Base-by-base conservation (phyloP, 2,797 vertebrate genomes). In the Sciaenops ocellatus region DNA sequence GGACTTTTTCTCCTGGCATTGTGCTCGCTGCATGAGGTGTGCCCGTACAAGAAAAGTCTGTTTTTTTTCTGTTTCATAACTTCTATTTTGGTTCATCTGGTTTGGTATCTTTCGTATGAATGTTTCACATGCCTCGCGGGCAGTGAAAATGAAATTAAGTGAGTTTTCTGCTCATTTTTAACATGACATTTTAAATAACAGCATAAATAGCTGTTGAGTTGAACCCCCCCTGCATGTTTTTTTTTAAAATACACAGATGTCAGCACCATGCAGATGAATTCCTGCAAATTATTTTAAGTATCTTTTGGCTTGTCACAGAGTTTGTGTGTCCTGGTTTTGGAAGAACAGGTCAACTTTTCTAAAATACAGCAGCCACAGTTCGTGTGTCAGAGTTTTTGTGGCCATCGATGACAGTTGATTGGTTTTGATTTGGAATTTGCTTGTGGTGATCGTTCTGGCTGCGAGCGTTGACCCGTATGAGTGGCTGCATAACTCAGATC, bases 351-450 rank as follows among this genome's bases (percentile, higher is more conserved):
- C 12, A 10, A 26, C 48, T 2, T 41, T 18, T 51, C 30, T 76
- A 4, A 20, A 59, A 15, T 30, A n/a, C 42, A 24, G 2, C 17
- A 50, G 12, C 57, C 48, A 10, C 30, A 16, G 34, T 30, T 22
- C 34, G 5, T 12, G 7, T 30, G 51, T 70, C 59, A 30, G n/a
- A 64, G 34, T 3, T 38, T 68, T 28, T 71, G 50, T 41, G 48
- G 48, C 24, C 0, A 26, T 55, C 0, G 12, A 30, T 13, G 17
- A 54, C 6, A 28, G 11, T 3, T 2, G 0, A 3, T 16, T 6
- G 46, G 64, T 38, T 75, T 68, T 66, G 44, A 67, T 70, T 82
- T 83, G 18, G 66, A 75, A 68, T 67, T 15, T 54, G 22, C 22
- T 52, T 79, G 80, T 24, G 69, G 71, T 69, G 54, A 51, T 16